Percentiles rank a stretch among this genome's conserved stretches.
phyloP scores from a whole-genome alignment of 2,113 vertebrate genomes.

The Notiomystis cincta region DNA sequence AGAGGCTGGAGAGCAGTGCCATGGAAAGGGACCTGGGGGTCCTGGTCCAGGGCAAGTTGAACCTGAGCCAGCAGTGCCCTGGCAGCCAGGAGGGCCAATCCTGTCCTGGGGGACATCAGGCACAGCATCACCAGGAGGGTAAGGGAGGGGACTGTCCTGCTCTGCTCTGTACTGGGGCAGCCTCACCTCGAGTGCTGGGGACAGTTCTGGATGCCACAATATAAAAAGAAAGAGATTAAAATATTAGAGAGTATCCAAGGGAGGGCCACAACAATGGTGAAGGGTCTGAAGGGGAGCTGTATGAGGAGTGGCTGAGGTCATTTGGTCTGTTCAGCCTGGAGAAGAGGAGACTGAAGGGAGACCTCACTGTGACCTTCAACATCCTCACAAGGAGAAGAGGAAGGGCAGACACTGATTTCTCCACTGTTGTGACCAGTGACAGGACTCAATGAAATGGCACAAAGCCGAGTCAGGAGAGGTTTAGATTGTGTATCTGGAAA shows the following conservation, averaged over 20 bases:
- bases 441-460: not conserved
- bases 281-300: not conserved
- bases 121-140: fast-evolving
- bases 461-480: not conserved
- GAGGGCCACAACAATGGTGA: not conserved
- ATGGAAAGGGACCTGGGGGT: fast-evolving
- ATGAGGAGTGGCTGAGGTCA: too few species aligned
- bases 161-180: fast-evolving
- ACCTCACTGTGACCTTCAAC: not conserved
- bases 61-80: not conserved
- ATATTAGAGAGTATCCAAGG: not conserved
- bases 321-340: not conserved
- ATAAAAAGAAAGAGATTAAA: not conserved
- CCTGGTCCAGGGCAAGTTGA: fast-evolving
- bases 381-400: not conserved
- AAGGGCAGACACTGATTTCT: not conserved
- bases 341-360: not conserved
- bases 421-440: not conserved
- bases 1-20: not conserved
- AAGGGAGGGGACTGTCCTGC: not conserved
- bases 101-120: not conserved
- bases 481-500: not conserved
- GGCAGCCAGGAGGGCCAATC: not conserved
- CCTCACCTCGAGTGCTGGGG: fast-evolving
- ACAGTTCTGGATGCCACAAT: not conserved